These are phyloP conservation scores for Trichopria drosophilae DNA, from an alignment of 2,888 invertebrate species.

Conservation along the genomic window DNA sequence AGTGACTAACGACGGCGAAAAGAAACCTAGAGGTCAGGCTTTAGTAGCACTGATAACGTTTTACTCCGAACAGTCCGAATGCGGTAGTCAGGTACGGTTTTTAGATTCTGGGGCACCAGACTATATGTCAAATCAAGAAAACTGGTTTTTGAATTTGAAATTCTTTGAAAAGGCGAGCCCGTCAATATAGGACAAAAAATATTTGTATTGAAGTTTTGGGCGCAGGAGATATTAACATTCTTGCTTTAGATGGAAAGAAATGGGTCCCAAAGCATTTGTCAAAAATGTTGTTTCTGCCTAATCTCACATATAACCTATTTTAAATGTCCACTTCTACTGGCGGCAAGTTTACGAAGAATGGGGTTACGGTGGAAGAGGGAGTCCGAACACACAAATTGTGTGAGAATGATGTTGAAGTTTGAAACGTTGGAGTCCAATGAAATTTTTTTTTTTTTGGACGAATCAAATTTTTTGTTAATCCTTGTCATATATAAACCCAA, in stretches of 20 bases:
- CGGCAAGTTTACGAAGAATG: slow-evolving; percentile 17
- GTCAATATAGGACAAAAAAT: no score
- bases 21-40: no score
- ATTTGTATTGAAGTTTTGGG: slow-evolving; percentile 26
- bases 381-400: slow-evolving; percentile 19
- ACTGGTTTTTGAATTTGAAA: slow-evolving; percentile 27
- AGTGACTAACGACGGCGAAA: background rate
- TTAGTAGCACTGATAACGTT: slow-evolving; percentile 17
- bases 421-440: no score
- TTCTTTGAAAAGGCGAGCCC: slow-evolving; percentile 15
- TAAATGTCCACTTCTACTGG: slow-evolving; percentile 21
- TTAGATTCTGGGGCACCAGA: slow-evolving; percentile 37
- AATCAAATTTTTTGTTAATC: no score
- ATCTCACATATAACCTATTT: slow-evolving; percentile 8
- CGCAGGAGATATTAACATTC: slow-evolving; percentile 28
- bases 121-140: slow-evolving; percentile 32
- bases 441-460: no score
- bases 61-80: slow-evolving; percentile 4
- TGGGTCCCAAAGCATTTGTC: slow-evolving; percentile 26
- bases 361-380: slow-evolving; percentile 18
- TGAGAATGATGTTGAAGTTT: no score
- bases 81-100: slow-evolving; percentile 10
- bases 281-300: slow-evolving; percentile 4
- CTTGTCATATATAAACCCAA: no score
- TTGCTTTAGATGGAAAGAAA: slow-evolving; percentile 23